Evolutionary conservation across 2,797 vertebrate genomes (phyloP).

Genomic region (Micropoecilia bifurca): DNA sequence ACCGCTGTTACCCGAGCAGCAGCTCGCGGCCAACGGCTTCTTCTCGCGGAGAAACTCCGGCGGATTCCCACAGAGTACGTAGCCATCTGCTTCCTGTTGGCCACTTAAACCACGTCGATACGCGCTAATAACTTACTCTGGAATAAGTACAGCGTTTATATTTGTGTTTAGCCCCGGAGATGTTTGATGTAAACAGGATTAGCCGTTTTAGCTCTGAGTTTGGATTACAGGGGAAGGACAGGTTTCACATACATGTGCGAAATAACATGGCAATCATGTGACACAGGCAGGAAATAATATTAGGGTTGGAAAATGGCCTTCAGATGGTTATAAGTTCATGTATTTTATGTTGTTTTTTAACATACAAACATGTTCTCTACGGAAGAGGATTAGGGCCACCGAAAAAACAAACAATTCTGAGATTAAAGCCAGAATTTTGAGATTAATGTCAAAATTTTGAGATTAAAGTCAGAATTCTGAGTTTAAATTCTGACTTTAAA

Average conservation of each 20-base stretch:
- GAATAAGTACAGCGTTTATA: background rate
- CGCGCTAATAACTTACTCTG: background rate
- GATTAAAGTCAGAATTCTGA: too few relatives aligned
- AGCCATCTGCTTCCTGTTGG: background rate
- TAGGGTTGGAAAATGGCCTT: background rate
- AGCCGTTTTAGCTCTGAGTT: slow-evolving; percentile 3
- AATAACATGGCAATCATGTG: rapidly evolving
- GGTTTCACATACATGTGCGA: background rate
- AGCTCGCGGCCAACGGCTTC: slow-evolving; percentile 79
- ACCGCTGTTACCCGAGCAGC: slow-evolving; percentile 85
- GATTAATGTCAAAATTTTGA: too few relatives aligned
- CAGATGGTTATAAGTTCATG: background rate
- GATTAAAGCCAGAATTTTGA: too few relatives aligned
- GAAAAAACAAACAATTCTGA: too few relatives aligned
- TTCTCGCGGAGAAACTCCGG: slow-evolving; percentile 67
- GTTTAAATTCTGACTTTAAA: too few relatives aligned
- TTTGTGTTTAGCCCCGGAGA: rapidly evolving
- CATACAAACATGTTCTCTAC: background rate
- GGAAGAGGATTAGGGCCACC: too few relatives aligned
- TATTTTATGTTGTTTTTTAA: background rate
- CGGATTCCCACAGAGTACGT: slow-evolving; percentile 82
- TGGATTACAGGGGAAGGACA: background rate
- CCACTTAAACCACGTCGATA: background rate
- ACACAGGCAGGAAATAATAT: background rate
- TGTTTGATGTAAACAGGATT: background rate